Conservation (phyloP, 2,113 vertebrate species). For the Percina caprodes region DNA sequence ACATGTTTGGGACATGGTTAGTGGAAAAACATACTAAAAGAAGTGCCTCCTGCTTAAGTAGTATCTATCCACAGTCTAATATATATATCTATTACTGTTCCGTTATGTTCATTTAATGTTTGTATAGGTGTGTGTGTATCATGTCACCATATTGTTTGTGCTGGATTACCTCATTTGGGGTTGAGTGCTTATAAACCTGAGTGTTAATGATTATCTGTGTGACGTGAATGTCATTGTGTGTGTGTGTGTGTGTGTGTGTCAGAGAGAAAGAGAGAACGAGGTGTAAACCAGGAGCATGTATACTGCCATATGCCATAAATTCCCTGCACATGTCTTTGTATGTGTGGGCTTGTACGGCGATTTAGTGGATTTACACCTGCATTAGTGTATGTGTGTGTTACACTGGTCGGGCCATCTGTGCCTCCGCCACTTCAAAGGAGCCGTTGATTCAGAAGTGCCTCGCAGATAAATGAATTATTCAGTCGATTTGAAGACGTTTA, state of each 20-base stretch:
- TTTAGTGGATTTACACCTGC: constrained; percentile 25
- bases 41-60: too few relatives aligned
- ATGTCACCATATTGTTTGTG: constrained; percentile 10
- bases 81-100: too few relatives aligned
- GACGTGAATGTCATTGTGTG: background rate
- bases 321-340: background rate
- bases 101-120: background rate
- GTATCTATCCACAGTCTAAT: too few relatives aligned
- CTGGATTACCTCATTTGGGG: background rate
- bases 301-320: constrained; percentile 27
- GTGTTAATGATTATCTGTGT: constrained; percentile 18
- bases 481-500: constrained; percentile 64
- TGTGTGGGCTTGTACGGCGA: constrained; percentile 6
- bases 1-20: too few relatives aligned
- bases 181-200: background rate
- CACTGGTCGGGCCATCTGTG: constrained; percentile 73
- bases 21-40: too few relatives aligned
- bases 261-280: background rate
- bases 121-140: background rate
- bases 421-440: constrained; percentile 71
- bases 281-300: constrained; percentile 9
- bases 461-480: constrained; percentile 76
- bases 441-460: constrained; percentile 47
- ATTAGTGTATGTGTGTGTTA: constrained; percentile 29
- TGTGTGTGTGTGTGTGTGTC: constrained; percentile 7